Base-by-base conservation (phyloP, 2,113 vertebrate genomes). In the Oreochromis aureus region DNA sequence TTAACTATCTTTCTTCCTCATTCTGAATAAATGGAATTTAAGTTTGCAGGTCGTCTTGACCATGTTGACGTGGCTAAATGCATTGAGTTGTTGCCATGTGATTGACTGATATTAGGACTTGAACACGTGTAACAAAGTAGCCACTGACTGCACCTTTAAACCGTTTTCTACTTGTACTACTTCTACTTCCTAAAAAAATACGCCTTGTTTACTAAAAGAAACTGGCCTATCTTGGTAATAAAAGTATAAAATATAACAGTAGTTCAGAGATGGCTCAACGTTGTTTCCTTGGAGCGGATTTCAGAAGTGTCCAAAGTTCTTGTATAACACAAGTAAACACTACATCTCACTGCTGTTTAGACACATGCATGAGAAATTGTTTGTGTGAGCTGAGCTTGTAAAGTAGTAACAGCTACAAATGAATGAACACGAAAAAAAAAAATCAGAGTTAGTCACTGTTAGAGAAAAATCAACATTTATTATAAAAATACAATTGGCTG, bases 381-480 rank as follows among this genome's bases (percentile, higher is more conserved):
- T 32, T 83, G 30, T 36, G 13, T 18, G 22, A 30, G 44, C 58
- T 30, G 16, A 56, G 34, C 10, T 58, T 55, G 53, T 48, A 27
- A 34, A 85, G 44, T 30, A 27, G 53, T 5, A 83, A 32, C 8
- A 2, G n/a, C 22, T 8, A 32, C 32, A 6, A 66, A 32, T 32
- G 15, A 73, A 73, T 73, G 36, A 41, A 5, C 34, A 66, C 6
- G 80, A 59, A 39, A 39, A 34, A 18, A 63, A 53, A 16, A 34
- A 63, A 63, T 1, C 19, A 59, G 58, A 61, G 59, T 8, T 8
- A 30, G n/a, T 54, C 46, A 59, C 61, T 3, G 61, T 90, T 46
- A 81, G 32, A 84, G 51, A 79, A 89, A 93, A 93, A 92, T 91
- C 80, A 86, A 87, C 30, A 58, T 95, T 95, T 95, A 93, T 93